These are phyloP conservation scores for Hydractinia echinata DNA, from an alignment of 30 jellyfish, hydroid and myxozoan species.

Conservation along the genomic window DNA sequence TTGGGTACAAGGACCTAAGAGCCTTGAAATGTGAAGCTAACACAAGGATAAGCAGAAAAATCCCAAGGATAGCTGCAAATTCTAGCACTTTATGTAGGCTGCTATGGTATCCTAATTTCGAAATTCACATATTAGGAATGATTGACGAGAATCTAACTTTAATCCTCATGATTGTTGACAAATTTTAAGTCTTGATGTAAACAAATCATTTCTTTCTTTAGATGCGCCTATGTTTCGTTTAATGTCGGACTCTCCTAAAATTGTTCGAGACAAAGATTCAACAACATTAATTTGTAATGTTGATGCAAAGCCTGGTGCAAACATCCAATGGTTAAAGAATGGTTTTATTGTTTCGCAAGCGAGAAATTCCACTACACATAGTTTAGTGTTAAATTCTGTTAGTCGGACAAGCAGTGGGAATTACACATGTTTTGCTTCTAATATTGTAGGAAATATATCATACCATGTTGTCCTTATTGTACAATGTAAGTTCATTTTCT, in stretches of 20 bases:
- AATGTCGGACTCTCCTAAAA: neutral
- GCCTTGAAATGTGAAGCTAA: no score
- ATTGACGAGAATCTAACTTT: neutral
- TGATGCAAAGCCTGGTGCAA: neutral
- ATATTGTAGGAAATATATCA: constrained; percentile 52
- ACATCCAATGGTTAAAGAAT: neutral
- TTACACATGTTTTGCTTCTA: constrained; percentile 56
- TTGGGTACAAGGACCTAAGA: no score
- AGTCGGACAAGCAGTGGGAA: constrained; percentile 40
- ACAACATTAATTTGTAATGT: neutral
- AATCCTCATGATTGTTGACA: neutral
- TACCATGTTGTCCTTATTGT: constrained; percentile 32
- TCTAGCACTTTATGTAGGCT: neutral
- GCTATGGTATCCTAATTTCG: no score
- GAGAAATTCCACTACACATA: neutral
- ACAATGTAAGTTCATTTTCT: constrained; percentile 44
- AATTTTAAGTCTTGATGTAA: neutral
- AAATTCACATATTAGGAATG: no score
- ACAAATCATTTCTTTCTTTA: neutral
- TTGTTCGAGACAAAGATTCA: neutral
- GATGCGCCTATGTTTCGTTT: neutral
- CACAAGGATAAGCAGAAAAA: neutral
- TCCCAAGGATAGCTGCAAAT: neutral
- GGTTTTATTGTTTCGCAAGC: neutral
- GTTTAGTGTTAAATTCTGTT: neutral